A percentile compares a stretch with the other conserved stretches of the same genome.
These are phyloP conservation scores for Pterocles burchelli DNA, from an alignment of 2,113 vertebrate genomes.

Conservation along the genomic window DNA sequence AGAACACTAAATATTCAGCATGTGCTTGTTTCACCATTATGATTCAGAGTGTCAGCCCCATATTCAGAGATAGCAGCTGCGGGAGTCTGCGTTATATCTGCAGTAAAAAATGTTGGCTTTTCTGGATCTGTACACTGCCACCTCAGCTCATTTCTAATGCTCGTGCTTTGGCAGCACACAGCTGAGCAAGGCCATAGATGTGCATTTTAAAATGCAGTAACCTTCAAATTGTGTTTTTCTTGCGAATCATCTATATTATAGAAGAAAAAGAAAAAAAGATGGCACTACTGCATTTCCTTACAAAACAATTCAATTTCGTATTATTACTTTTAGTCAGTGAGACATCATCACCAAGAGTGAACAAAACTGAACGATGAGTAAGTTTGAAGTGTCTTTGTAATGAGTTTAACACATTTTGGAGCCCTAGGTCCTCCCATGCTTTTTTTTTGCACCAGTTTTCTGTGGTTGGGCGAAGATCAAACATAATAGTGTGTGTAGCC, in stretches of 20 bases:
- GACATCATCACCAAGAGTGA: neutral
- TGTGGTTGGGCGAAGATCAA: constrained; percentile 28
- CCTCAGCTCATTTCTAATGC: neutral
- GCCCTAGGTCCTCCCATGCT: neutral
- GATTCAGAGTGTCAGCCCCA: neutral
- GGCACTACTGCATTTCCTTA: neutral
- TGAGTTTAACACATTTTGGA: constrained; percentile 8
- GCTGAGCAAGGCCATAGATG: neutral
- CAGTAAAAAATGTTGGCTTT: neutral
- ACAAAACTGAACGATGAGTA: neutral
- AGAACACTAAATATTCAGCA: neutral
- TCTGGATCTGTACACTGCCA: neutral
- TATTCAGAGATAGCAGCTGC: neutral
- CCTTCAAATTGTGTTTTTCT: neutral
- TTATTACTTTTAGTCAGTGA: neutral
- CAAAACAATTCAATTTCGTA: neutral
- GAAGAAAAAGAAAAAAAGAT: neutral
- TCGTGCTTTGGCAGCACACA: neutral
- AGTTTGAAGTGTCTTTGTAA: neutral
- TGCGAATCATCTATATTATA: neutral
- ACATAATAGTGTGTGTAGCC: neutral
- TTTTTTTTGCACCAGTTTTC: neutral
- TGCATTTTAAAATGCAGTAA: neutral
- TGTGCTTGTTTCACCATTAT: neutral
- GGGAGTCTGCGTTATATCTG: neutral